Evolutionary conservation across 2,888 invertebrate species (phyloP).

Genomic region (Acanthosepion lycidas): DNA sequence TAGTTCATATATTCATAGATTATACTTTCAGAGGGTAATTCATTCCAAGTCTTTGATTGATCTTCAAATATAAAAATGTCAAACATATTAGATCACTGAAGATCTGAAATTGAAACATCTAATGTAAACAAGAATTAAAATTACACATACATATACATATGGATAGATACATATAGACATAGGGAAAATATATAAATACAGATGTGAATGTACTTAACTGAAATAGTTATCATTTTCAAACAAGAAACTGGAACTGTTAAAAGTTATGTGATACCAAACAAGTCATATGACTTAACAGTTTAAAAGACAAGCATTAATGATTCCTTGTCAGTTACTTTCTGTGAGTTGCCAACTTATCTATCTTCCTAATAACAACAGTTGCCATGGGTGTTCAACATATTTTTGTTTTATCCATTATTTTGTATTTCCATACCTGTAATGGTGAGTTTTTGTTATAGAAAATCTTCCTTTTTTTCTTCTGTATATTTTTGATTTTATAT

Average conservation of each 20-base stretch:
- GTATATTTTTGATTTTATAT: too few species aligned
- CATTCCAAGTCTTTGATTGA: too few species aligned
- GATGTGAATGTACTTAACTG: not conserved
- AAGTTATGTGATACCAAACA: not conserved
- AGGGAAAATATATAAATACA: too few species aligned
- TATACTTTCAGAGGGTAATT: too few species aligned
- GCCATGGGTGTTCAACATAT: not conserved
- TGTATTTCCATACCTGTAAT: not conserved
- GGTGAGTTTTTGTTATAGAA: not conserved
- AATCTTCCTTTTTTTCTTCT: too few species aligned
- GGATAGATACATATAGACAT: too few species aligned
- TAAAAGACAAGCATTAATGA: not conserved
- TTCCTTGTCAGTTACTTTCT: not conserved
- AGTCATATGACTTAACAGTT: not conserved
- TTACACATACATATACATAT: too few species aligned
- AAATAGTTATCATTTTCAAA: not conserved
- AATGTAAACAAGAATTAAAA: too few species aligned
- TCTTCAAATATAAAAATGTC: too few species aligned
- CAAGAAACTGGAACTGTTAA: not conserved
- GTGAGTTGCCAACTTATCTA: not conserved
- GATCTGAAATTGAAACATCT: too few species aligned
- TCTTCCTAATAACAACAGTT: not conserved
- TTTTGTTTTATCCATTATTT: not conserved
- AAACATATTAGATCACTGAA: too few species aligned
- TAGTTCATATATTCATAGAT: too few species aligned